These are phyloP conservation scores for Babyrousa celebensis DNA, from an alignment of 2,797 vertebrate species.

Conservation along the genomic window DNA sequence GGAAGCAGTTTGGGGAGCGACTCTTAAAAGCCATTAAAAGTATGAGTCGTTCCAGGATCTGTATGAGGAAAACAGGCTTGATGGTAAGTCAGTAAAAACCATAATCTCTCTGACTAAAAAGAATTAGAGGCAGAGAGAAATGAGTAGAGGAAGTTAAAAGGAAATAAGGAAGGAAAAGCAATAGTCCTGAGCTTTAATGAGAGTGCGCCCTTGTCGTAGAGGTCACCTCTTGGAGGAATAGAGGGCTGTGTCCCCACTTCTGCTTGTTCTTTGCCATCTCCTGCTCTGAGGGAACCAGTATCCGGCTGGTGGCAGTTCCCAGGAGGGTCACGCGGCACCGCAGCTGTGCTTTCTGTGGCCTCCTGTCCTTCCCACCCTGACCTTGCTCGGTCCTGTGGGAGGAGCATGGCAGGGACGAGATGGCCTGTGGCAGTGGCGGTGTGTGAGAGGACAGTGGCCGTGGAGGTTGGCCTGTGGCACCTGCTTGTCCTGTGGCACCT, in stretches of 20 bases:
- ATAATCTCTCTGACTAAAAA: background rate
- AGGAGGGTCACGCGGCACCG: accelerated
- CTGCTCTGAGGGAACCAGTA: accelerated
- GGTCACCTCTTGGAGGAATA: background rate
- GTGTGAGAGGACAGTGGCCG: background rate
- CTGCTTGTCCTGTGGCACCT: background rate
- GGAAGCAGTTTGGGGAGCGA: background rate
- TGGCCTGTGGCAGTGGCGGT: background rate
- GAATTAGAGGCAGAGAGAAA: background rate
- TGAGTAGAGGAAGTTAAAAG: background rate
- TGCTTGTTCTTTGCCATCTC: background rate
- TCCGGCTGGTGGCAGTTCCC: background rate
- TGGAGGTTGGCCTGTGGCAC: background rate
- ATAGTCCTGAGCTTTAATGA: no score
- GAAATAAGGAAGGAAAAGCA: background rate
- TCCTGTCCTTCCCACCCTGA: background rate
- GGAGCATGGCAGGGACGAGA: background rate
- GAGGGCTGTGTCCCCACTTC: background rate
- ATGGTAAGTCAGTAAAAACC: background rate
- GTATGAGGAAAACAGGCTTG: background rate
- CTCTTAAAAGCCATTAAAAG: conserved; percentile 36
- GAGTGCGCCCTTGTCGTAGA: background rate
- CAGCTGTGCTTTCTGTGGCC: background rate
- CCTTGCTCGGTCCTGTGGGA: no score
- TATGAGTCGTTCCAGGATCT: conserved; percentile 26